Conservation (phyloP, 2,888 invertebrate species). For the Pammene fasciana region DNA sequence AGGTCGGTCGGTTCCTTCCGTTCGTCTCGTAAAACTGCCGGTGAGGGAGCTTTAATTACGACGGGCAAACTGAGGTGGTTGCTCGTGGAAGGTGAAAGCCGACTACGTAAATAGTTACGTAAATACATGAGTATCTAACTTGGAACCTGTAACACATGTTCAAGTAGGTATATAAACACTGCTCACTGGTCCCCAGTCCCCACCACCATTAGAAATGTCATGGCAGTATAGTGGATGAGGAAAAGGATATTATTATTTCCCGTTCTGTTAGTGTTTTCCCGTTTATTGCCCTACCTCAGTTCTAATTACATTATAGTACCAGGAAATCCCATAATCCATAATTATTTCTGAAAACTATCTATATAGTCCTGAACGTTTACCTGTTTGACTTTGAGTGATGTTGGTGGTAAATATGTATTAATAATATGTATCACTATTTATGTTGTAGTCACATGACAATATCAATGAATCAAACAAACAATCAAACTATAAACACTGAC, state of each 20-base stretch:
- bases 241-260: constrained; percentile 5
- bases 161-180: constrained; percentile 6
- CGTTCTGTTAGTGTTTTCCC: background rate
- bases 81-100: constrained; percentile 64
- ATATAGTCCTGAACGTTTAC: background rate
- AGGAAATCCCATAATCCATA: no score
- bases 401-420: no score
- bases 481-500: no score
- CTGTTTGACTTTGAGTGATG: no score
- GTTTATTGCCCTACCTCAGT: background rate
- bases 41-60: constrained; percentile 56
- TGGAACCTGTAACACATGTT: constrained; percentile 48
- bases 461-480: no score
- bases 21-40: constrained; percentile 47
- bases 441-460: no score
- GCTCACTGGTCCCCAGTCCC: background rate
- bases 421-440: no score
- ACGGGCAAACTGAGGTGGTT: constrained; percentile 47
- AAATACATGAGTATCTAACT: constrained; percentile 53
- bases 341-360: background rate
- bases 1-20: constrained; percentile 53
- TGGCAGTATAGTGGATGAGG: background rate
- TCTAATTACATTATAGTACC: background rate
- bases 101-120: constrained; percentile 58
- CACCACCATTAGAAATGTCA: background rate